Percentiles rank a stretch among this genome's conserved stretches.
Conservation (phyloP, 2,888 invertebrate genomes). For the Eupithecia centaureata region DNA sequence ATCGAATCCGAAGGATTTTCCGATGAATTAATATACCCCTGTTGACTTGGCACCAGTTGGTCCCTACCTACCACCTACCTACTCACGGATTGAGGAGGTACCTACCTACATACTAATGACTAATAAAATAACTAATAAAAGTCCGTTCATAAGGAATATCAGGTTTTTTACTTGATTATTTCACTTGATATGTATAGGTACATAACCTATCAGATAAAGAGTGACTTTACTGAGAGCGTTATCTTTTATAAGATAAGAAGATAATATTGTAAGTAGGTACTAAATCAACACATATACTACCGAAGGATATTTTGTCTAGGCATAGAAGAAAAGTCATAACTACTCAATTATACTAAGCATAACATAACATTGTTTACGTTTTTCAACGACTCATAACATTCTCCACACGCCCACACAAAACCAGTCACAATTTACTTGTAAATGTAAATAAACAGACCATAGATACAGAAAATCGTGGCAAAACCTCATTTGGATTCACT, state of each 20-base stretch:
- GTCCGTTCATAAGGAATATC: no score
- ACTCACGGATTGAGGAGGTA: no score
- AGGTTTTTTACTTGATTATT: no score
- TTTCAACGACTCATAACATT: constrained; percentile 1
- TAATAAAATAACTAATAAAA: no score
- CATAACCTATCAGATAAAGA: not conserved
- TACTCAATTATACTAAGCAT: not conserved
- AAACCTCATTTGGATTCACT: constrained; percentile 1
- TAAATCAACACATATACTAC: no score
- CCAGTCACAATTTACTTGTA: not conserved
- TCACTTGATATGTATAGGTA: no score
- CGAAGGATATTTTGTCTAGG: not conserved
- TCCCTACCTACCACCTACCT: no score
- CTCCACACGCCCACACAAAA: constrained; percentile 4
- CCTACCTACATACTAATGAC: no score
- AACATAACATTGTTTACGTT: not conserved
- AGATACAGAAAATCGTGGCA: not conserved
- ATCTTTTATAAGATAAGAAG: not conserved
- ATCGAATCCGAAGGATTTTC: no score
- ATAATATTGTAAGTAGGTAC: not conserved
- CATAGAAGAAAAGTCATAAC: not conserved
- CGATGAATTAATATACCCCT: no score
- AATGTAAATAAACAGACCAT: constrained; percentile 1
- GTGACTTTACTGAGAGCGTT: not conserved
- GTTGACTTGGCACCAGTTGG: no score